phyloP scores from a whole-genome alignment of 2,113 vertebrate species.

The Siniperca knerii region DNA sequence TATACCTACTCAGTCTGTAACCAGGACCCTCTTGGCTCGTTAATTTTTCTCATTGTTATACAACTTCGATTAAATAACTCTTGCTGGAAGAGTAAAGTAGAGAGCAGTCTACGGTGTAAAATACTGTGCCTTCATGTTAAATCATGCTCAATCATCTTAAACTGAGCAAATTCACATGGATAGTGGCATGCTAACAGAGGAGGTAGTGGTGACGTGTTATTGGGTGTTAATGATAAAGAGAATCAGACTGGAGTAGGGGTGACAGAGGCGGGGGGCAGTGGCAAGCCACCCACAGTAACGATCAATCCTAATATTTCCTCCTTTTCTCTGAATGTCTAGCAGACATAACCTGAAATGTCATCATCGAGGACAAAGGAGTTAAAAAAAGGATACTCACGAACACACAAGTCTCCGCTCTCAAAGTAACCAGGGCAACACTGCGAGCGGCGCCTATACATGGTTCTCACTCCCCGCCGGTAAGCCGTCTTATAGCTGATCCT shows the following conservation, averaged over 20 bases:
- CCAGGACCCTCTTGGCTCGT: constrained; percentile 63
- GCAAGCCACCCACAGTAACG: constrained; percentile 18
- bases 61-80: constrained; percentile 77
- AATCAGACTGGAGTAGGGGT: neutral
- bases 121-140: constrained; percentile 46
- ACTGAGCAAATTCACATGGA: constrained; percentile 35
- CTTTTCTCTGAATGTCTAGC: constrained; percentile 50
- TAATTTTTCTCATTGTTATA: constrained; percentile 80
- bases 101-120: constrained; percentile 38
- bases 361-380: constrained; percentile 55
- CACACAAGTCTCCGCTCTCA: constrained; percentile 95
- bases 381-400: constrained; percentile 88
- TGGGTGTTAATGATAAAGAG: constrained; percentile 22
- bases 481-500: constrained; percentile 99
- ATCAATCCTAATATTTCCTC: constrained; percentile 55
- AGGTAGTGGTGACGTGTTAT: constrained; percentile 9
- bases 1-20: constrained; percentile 67
- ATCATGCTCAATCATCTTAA: constrained; percentile 49
- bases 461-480: constrained; percentile 94
- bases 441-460: constrained; percentile 97
- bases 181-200: constrained; percentile 20
- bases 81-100: constrained; percentile 52
- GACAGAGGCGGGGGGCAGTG: neutral
- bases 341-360: constrained; percentile 62
- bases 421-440: constrained; percentile 99